Percentiles rank a stretch among this genome's conserved stretches.
Conservation (phyloP, 2,888 invertebrate species). For the Aquatica leii region DNA sequence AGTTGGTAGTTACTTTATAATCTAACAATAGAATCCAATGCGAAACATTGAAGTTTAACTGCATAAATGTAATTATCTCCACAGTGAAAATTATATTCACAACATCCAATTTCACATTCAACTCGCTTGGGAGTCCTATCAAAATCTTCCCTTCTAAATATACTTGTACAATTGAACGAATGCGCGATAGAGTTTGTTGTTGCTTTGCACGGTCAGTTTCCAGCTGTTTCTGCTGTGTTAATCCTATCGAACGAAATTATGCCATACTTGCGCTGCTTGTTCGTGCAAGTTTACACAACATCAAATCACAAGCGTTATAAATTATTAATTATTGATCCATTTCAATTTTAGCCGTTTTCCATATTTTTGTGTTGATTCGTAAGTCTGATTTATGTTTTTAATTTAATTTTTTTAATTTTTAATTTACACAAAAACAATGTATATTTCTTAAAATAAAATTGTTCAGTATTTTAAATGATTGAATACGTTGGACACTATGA, state of each 20-base stretch:
- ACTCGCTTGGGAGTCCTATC: conserved; percentile 38
- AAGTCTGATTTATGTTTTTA: too few relatives aligned
- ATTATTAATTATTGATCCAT: too few relatives aligned
- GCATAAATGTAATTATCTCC: conserved; percentile 37
- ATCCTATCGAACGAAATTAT: conserved; percentile 26
- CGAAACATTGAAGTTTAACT: conserved; percentile 33
- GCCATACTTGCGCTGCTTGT: too few relatives aligned
- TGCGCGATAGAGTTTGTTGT: conserved; percentile 24
- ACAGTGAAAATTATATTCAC: conserved; percentile 38
- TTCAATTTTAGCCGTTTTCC: too few relatives aligned
- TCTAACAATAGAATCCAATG: conserved; percentile 25
- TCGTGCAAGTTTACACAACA: too few relatives aligned
- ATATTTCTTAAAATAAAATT: too few relatives aligned
- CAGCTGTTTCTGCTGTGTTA: conserved; percentile 29
- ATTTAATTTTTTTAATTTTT: too few relatives aligned
- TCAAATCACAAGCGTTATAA: too few relatives aligned
- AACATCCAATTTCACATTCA: conserved; percentile 39
- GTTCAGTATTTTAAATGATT: too few relatives aligned
- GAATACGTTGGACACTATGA: too few relatives aligned
- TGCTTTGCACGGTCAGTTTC: conserved; percentile 28
- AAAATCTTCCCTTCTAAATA: conserved; percentile 39
- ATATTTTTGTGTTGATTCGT: too few relatives aligned
- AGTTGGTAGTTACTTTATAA: conserved; percentile 26
- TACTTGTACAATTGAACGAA: conserved; percentile 31
- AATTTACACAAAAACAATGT: too few relatives aligned